Evolutionary conservation across 2,113 vertebrate genomes (phyloP).

Genomic region (Zosterops lateralis): DNA sequence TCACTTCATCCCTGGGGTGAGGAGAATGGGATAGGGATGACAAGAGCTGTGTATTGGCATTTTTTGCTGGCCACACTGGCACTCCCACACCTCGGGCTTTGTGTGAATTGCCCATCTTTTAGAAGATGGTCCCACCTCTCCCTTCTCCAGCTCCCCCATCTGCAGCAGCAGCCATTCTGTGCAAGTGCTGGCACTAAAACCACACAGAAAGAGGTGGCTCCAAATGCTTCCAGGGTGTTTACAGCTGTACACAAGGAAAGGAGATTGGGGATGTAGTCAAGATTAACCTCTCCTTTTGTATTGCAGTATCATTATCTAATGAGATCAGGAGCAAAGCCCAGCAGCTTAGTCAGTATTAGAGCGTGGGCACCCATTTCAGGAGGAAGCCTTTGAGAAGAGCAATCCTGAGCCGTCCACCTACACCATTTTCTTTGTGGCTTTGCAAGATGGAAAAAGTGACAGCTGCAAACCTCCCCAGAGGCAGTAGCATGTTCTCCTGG

Average conservation of each 20-base stretch:
- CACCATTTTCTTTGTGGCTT: slow-evolving; percentile 25
- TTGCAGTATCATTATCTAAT: slow-evolving; percentile 54
- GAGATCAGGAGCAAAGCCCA: slow-evolving; percentile 59
- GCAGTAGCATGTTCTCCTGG: neutral
- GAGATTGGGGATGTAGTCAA: slow-evolving; percentile 11
- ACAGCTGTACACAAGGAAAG: slow-evolving; percentile 31
- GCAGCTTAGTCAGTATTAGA: slow-evolving; percentile 62
- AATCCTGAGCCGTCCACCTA: slow-evolving; percentile 55
- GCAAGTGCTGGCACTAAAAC: neutral
- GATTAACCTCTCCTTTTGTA: slow-evolving; percentile 63
- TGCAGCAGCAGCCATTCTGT: rapidly evolving
- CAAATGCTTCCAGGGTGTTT: slow-evolving; percentile 6
- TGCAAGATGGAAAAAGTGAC: slow-evolving; percentile 31
- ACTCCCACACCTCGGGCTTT: neutral
- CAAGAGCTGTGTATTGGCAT: neutral
- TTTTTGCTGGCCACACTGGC: neutral
- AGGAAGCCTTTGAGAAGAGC: slow-evolving; percentile 57
- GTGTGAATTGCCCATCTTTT: neutral
- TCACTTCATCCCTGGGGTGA: neutral
- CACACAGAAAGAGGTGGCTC: neutral
- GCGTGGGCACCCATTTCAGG: slow-evolving; percentile 60
- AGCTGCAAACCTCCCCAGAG: slow-evolving; percentile 28
- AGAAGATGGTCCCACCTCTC: neutral
- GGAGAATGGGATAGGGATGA: neutral
- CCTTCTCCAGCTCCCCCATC: neutral